Base-by-base conservation (phyloP, 2,113 vertebrate genomes). In the Girardinichthys multiradiatus region DNA sequence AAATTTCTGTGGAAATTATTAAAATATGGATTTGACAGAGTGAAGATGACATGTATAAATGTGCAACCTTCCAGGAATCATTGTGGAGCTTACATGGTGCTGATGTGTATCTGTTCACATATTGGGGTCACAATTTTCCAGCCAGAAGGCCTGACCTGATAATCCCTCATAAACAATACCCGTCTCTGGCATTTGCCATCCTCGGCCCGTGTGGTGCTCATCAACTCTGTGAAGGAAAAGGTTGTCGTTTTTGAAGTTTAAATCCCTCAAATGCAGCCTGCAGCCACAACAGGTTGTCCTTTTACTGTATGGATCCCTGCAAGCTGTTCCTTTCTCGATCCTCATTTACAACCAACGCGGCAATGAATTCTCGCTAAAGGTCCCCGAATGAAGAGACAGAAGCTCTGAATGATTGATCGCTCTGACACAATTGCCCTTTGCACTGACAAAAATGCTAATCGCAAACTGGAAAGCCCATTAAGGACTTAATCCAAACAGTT, bases 161-260 rank as follows among this genome's bases (percentile, higher is more conserved):
- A 94, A 94, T 92, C 93, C 91, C 72, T 86, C 82, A 87, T 88
- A 92, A 91, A 93, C 82, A 92, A 94, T 87, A 82, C 74, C 48
- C 82, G 84, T 93, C 88, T 65, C 82, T 90, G 91, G 90, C 90
- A 93, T 92, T 94, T 92, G 70, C 82, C 33, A 72, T 74, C 79
- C 68, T 74, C 74, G 5, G 64, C 74, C 74, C 28, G 45, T 33
- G 10, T 72, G 64, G 75, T 37, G 79, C 76, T 74, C 77, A 72
- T 7, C 64, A 71, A 74, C 76, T 81, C 76, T 74, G 21, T 11
- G 48, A 86, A 61, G 61, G 77, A 28, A 85, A 85, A 87, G 83
- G 82, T 87, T 84, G 85, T 74, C 51, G 70, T 83, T 78, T n/a
- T 76, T 65, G 60, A 29, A 1, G 45, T 27, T 68, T 73, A 83